Percentiles rank a stretch among this genome's conserved stretches.
These are phyloP conservation scores for Chironomus tepperi DNA, from an alignment of 1,140 invertebrate genomes.

Conservation along the genomic window DNA sequence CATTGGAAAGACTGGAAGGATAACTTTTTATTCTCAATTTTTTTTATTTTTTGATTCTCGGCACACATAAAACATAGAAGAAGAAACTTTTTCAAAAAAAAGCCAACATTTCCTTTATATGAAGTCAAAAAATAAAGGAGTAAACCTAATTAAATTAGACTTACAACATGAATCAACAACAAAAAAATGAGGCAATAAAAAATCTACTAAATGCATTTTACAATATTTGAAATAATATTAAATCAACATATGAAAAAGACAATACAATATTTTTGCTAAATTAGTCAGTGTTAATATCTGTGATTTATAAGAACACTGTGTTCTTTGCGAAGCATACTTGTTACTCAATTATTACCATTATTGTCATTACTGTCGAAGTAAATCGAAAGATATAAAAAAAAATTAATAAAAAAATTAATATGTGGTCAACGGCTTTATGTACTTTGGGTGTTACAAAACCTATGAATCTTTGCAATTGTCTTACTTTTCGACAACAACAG, in stretches of 20 bases:
- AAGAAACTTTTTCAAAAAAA: neutral
- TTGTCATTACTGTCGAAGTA: neutral
- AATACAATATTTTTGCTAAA: slow-evolving; percentile 15
- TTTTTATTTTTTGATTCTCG: no score
- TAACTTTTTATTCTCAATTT: neutral
- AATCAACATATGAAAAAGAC: neutral
- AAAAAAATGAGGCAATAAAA: slow-evolving; percentile 2
- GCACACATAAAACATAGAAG: neutral
- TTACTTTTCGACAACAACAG: slow-evolving; percentile 36
- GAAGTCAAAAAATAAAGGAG: neutral
- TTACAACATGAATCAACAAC: neutral
- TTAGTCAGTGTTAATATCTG: slow-evolving; percentile 1
- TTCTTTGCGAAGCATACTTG: slow-evolving; percentile 12
- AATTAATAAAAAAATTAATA: slow-evolving; percentile 25
- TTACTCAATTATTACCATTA: neutral
- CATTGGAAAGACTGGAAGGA: neutral
- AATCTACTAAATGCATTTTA: neutral
- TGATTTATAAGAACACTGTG: slow-evolving; percentile 13
- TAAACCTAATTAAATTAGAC: neutral
- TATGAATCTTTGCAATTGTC: slow-evolving; percentile 36
- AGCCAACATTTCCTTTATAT: neutral
- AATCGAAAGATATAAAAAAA: neutral
- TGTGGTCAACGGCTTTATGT: slow-evolving; percentile 41
- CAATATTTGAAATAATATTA: neutral
- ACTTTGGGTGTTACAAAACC: slow-evolving; percentile 41